These are phyloP conservation scores for Equus przewalskii DNA, from an alignment of 2,113 vertebrate genomes.

Conservation along the genomic window DNA sequence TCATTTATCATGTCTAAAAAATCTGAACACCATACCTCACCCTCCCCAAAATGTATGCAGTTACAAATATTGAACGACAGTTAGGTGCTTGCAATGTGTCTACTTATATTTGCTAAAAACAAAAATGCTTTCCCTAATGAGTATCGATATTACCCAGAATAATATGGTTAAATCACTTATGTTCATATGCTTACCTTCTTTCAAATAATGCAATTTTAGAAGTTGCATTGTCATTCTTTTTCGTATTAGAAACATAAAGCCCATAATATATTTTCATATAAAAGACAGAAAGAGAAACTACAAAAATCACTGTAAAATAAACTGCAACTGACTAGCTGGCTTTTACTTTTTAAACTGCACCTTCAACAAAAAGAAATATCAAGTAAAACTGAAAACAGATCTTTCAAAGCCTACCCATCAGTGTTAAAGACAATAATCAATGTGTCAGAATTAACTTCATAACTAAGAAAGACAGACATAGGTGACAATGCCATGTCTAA, in stretches of 20 bases:
- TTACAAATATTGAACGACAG: slow-evolving; percentile 27
- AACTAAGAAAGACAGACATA: neutral
- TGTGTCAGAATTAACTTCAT: slow-evolving; percentile 11
- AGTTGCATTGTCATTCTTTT: slow-evolving; percentile 46
- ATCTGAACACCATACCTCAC: neutral
- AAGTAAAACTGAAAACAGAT: neutral
- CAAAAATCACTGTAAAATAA: slow-evolving; percentile 57
- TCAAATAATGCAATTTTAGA: slow-evolving; percentile 27
- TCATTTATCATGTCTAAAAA: neutral
- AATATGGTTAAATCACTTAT: neutral
- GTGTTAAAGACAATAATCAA: slow-evolving; percentile 23
- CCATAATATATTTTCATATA: slow-evolving; percentile 20
- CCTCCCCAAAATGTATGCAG: neutral
- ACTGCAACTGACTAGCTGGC: slow-evolving; percentile 44
- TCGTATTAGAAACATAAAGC: neutral
- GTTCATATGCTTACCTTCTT: neutral
- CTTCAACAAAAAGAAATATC: slow-evolving; percentile 41
- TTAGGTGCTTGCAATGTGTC: neutral
- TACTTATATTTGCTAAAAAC: slow-evolving; percentile 16
- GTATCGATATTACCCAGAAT: neutral
- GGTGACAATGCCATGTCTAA: neutral
- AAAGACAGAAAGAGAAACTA: slow-evolving; percentile 39
- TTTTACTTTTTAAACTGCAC: slow-evolving; percentile 34
- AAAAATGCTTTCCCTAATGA: slow-evolving; percentile 9
- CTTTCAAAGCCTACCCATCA: slow-evolving; percentile 21